Evolutionary conservation across 1,140 invertebrate genomes (phyloP).

Genomic region (Harlomillsia oculata): DNA sequence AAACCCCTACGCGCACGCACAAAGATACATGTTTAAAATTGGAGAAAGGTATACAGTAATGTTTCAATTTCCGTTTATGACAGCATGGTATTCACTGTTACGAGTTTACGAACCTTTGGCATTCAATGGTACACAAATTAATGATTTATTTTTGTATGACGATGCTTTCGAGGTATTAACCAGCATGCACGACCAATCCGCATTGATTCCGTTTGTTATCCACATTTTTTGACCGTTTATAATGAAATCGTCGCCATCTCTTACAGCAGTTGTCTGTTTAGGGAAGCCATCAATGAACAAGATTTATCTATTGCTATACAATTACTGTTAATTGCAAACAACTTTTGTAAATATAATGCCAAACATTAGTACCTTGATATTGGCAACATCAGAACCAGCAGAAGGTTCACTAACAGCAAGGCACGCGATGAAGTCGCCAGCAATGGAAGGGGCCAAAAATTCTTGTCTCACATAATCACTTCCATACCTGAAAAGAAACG

Average conservation of each 20-base stretch:
- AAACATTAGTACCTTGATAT: constrained; percentile 39
- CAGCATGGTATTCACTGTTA: too few relatives aligned
- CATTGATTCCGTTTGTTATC: constrained; percentile 50
- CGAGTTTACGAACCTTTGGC: constrained; percentile 41
- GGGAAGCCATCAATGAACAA: constrained; percentile 39
- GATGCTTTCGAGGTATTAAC: constrained; percentile 44
- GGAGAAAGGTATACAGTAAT: too few relatives aligned
- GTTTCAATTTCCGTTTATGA: neutral
- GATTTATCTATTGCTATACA: neutral
- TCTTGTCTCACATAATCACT: constrained; percentile 49
- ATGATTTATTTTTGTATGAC: constrained; percentile 48
- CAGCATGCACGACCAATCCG: constrained; percentile 52
- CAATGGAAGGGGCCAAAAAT: constrained; percentile 49
- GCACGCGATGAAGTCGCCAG: constrained; percentile 49
- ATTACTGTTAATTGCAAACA: too few relatives aligned
- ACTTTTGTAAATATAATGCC: too few relatives aligned
- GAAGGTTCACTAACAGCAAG: constrained; percentile 50
- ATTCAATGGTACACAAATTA: constrained; percentile 52
- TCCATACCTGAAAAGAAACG: constrained; percentile 43
- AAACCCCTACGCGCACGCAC: constrained; percentile 42
- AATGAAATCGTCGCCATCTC: constrained; percentile 46
- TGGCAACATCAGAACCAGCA: constrained; percentile 53
- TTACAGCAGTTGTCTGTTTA: constrained; percentile 44
- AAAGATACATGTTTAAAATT: too few relatives aligned
- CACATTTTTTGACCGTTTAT: constrained; percentile 54